These are phyloP conservation scores for Calephelis perditalis DNA, from an alignment of 2,888 invertebrate genomes.

Conservation along the genomic window DNA sequence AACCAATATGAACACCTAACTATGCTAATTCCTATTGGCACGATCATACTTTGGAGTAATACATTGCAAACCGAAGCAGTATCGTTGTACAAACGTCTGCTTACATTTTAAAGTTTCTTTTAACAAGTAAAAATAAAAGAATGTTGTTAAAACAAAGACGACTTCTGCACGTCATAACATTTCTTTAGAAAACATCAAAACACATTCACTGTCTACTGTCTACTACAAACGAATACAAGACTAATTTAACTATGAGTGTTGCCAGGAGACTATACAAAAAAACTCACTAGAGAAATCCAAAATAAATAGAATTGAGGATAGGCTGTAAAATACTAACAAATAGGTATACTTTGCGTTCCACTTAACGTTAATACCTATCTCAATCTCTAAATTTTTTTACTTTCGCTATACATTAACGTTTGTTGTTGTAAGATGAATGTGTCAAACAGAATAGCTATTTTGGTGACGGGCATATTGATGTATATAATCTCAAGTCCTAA, in stretches of 20 bases:
- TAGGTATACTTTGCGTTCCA: too few relatives aligned
- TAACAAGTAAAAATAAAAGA: slow-evolving; percentile 47
- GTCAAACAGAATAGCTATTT: too few relatives aligned
- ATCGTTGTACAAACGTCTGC: slow-evolving; percentile 44
- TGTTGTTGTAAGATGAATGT: too few relatives aligned
- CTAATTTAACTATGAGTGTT: neutral
- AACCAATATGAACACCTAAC: slow-evolving; percentile 71
- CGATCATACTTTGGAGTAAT: slow-evolving; percentile 71
- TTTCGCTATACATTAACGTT: too few relatives aligned
- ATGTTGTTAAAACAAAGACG: slow-evolving; percentile 70
- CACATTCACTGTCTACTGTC: slow-evolving; percentile 30
- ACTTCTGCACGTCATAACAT: slow-evolving; percentile 76
- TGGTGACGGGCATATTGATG: too few relatives aligned
- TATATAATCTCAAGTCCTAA: too few relatives aligned
- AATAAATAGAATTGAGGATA: too few relatives aligned
- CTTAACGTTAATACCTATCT: too few relatives aligned
- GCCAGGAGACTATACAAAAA: neutral
- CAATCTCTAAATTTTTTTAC: too few relatives aligned
- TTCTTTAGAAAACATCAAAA: slow-evolving; percentile 49
- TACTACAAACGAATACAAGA: slow-evolving; percentile 11
- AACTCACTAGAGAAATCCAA: too few relatives aligned
- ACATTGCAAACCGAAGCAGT: slow-evolving; percentile 53
- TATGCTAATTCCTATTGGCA: slow-evolving; percentile 73
- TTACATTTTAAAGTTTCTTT: slow-evolving; percentile 49
- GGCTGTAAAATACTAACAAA: too few relatives aligned